Base-by-base conservation (phyloP, 2,113 vertebrate genomes). In the Neolamprologus hecqui region DNA sequence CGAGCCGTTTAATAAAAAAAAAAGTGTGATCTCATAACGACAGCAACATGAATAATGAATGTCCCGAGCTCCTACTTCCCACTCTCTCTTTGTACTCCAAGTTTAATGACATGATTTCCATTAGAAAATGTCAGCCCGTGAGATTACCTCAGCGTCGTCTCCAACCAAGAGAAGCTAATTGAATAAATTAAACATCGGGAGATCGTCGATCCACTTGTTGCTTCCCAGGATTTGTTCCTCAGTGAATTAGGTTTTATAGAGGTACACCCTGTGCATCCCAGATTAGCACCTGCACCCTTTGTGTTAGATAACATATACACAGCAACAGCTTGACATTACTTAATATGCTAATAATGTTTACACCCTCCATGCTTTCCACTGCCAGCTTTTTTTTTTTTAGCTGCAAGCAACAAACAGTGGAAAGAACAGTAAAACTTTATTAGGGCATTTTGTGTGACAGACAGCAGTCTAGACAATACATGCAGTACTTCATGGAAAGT, bases 51-150 rank as follows among this genome's bases (percentile, higher is more conserved):
- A 63, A 68, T 90, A 54, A 93, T 93, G 37, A 58, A 95, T 91
- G 31, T 40, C 5, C 2, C 9, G 4, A 60, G 68, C 49, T 60
- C 65, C 70, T 81, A 70, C 84, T 58, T 85, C 70, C 81, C 12
- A 28, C 11, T 86, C 49, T 79, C 11, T 85, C 65, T 91, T 81
- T 93, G 81, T 92, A 45, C 81, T 79, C 35, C 84, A 83, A 21
- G 15, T 87, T 75, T 82, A 90, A 88, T 90, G 15, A 92, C 14
- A 81, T 82, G 54, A 92, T 93, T 91, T 92, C 82, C 84, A 92
- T 92, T 58, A 68, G 58, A 92, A 94, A 91, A 92, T 94, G 82
- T 21, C 86, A 91, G 65, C 53, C 28, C 58, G 87, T 6, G 40
- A 88, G 75, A 80, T 89, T 83, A 84, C 40, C 47, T 10, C 57